phyloP scores from a whole-genome alignment of 2,888 invertebrate genomes.

The Heteromyza rotundicornis region DNA sequence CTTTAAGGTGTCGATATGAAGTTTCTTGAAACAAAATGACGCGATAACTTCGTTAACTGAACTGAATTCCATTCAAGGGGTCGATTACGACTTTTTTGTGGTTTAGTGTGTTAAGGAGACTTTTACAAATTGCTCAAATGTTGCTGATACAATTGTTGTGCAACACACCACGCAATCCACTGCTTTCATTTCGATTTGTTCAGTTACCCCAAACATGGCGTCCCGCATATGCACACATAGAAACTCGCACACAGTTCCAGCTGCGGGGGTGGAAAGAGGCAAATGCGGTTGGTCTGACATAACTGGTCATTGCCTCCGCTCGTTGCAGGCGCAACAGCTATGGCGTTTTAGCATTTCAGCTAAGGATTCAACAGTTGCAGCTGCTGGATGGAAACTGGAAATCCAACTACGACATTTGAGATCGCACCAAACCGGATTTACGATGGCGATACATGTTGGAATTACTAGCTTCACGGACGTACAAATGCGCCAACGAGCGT shows the following conservation, averaged over 20 bases:
- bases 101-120: not conserved
- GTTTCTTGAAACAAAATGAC: no score
- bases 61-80: no score
- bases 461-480: not conserved
- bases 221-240: not conserved
- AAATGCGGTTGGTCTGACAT: not conserved
- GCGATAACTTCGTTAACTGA: no score
- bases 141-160: conserved; percentile 46
- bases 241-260: not conserved
- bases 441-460: not conserved
- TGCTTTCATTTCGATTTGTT: no score
- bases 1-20: no score
- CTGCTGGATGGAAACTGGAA: not conserved
- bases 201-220: no score
- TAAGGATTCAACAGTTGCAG: not conserved
- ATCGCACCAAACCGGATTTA: not conserved
- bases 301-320: not conserved
- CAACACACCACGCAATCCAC: conserved; percentile 25
- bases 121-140: conserved; percentile 3
- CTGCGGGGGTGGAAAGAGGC: not conserved
- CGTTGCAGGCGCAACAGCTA: not conserved
- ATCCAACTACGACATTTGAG: not conserved
- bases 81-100: not conserved
- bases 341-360: not conserved
- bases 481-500: not conserved